phyloP scores from a whole-genome alignment of 2,113 vertebrate species.

The Pomatorhinus ruficollis region DNA sequence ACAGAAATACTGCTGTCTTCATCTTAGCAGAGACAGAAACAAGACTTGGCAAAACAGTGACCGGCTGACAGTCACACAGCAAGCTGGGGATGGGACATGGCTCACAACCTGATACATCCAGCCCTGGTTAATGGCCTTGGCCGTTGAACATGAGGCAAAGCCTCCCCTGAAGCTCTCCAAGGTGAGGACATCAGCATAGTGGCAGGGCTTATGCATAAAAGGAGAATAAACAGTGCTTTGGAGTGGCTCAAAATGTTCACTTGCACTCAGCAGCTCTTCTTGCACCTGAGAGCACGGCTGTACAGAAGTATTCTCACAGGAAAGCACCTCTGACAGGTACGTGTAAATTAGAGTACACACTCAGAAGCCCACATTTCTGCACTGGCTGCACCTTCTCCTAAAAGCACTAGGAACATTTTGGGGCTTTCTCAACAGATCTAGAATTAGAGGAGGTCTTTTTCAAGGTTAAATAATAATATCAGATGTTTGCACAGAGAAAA shows the following conservation, averaged over 20 bases:
- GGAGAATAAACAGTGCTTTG: not conserved
- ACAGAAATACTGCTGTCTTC: not conserved
- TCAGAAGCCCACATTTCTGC: fast-evolving
- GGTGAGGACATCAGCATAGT: not conserved
- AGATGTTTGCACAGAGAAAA: not conserved
- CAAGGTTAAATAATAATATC: not conserved
- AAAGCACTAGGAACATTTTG: not conserved
- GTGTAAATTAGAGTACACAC: not conserved
- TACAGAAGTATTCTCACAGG: not conserved
- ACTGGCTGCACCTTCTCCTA: not conserved
- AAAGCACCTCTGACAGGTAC: not conserved
- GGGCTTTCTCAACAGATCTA: not conserved
- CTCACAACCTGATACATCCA: not conserved
- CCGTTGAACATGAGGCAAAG: not conserved
- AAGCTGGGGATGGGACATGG: not conserved
- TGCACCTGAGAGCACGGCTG: fast-evolving
- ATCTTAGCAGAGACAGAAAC: not conserved
- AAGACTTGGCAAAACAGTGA: not conserved
- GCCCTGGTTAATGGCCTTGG: not conserved
- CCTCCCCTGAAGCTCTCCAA: not conserved
- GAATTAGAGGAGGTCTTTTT: not conserved
- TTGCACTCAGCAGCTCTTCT: not conserved
- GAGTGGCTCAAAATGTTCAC: not conserved
- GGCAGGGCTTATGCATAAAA: not conserved
- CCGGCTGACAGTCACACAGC: not conserved